Percentiles rank a stretch among this genome's conserved stretches.
Conservation (phyloP, 2,797 vertebrate species). For the Poeciliopsis gracilis region DNA sequence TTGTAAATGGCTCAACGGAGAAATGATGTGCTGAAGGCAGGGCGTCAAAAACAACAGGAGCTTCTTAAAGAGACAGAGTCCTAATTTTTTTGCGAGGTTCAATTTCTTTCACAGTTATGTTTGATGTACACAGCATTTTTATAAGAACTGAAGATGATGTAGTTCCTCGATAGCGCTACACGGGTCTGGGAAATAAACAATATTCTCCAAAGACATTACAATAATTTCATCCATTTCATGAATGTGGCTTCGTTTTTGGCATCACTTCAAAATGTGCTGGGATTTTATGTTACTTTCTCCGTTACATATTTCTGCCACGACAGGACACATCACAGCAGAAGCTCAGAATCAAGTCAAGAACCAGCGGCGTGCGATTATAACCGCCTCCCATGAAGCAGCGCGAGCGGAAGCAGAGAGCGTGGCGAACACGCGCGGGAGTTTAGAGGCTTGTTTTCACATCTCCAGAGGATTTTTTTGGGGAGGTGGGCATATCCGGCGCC, state of each 20-base stretch:
- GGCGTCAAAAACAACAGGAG: too few relatives aligned
- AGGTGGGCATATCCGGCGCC: slow-evolving; percentile 32
- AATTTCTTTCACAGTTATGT: too few relatives aligned
- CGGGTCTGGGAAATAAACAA: too few relatives aligned
- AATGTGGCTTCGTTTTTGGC: neutral
- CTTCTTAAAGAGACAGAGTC: too few relatives aligned
- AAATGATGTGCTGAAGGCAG: too few relatives aligned
- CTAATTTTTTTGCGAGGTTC: too few relatives aligned
- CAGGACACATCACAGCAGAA: neutral
- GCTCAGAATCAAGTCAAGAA: slow-evolving; percentile 9
- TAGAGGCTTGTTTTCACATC: slow-evolving; percentile 25
- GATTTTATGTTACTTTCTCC: neutral
- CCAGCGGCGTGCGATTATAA: slow-evolving; percentile 16
- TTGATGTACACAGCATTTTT: too few relatives aligned
- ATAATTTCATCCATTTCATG: neutral
- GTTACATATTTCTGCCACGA: neutral
- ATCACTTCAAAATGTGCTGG: neutral
- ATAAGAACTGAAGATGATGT: too few relatives aligned
- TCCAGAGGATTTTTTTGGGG: slow-evolving; percentile 41
- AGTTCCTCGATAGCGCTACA: too few relatives aligned
- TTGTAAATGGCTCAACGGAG: too few relatives aligned
- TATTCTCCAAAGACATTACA: neutral
- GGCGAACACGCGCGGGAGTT: slow-evolving; percentile 7
- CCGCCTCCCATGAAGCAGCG: slow-evolving; percentile 22
- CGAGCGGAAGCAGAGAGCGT: slow-evolving; percentile 18